Conservation (phyloP, 2,888 invertebrate species). For the Notodonta ziczac region DNA sequence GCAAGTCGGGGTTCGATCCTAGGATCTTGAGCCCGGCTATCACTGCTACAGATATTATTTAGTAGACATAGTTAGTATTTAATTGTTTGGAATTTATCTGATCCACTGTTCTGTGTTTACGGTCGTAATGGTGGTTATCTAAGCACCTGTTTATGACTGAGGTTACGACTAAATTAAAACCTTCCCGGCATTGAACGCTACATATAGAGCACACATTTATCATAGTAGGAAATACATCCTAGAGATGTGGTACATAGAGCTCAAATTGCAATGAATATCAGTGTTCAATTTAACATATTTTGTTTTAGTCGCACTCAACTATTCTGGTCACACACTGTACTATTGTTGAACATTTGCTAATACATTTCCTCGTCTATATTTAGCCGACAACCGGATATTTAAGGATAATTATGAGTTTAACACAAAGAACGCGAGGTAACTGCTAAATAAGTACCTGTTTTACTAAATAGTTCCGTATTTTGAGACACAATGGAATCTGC, state of each 20-base stretch:
- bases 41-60: too few relatives aligned
- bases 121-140: too few relatives aligned
- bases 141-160: not conserved
- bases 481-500: not conserved
- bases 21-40: too few relatives aligned
- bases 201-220: constrained; percentile 27
- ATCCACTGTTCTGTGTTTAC: not conserved
- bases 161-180: constrained; percentile 10
- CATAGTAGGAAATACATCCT: constrained; percentile 25
- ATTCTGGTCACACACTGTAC: constrained; percentile 26
- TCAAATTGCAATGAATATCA: not conserved
- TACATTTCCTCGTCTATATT: constrained; percentile 31
- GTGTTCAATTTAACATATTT: not conserved
- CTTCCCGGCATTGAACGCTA: constrained; percentile 13
- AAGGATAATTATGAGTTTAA: constrained; percentile 2
- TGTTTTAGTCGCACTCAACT: not conserved
- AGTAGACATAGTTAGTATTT: too few relatives aligned
- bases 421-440: not conserved
- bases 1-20: too few relatives aligned
- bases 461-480: not conserved
- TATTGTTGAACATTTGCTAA: constrained; percentile 26
- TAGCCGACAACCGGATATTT: constrained; percentile 12
- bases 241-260: not conserved
- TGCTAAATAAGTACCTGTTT: not conserved
- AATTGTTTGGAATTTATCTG: too few relatives aligned